phyloP scores from a whole-genome alignment of 2,113 vertebrate genomes.

The Aix galericulata region DNA sequence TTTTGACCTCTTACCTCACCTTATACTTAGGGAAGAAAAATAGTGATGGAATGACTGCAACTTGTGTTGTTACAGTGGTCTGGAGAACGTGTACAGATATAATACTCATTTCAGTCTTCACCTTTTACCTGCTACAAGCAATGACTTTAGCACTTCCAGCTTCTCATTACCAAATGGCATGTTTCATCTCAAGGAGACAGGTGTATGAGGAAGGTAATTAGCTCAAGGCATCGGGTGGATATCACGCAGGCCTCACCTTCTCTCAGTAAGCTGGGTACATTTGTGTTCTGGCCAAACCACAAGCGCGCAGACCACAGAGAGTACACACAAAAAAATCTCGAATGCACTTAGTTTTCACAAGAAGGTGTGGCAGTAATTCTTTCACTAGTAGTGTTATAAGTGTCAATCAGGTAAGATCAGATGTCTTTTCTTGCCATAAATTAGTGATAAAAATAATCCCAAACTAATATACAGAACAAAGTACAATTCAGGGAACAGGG shows the following conservation, averaged over 20 bases:
- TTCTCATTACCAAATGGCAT: not conserved
- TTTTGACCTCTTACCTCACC: not conserved
- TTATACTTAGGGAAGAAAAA: conserved; percentile 9
- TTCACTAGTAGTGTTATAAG: not conserved
- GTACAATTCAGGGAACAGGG: not conserved
- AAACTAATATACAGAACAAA: not conserved
- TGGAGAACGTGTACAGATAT: not conserved
- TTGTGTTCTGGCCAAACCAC: not conserved
- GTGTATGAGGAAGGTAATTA: not conserved
- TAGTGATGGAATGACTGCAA: not conserved
- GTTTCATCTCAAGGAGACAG: not conserved
- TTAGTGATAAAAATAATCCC: not conserved
- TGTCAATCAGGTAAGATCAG: not conserved
- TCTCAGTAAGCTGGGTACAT: not conserved
- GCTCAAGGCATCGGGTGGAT: not conserved
- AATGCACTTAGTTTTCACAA: not conserved
- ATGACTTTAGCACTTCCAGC: not conserved
- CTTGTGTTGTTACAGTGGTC: not conserved
- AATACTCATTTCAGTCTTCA: not conserved
- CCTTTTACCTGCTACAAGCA: no score
- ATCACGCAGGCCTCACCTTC: not conserved
- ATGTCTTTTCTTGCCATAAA: not conserved
- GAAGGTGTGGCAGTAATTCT: not conserved
- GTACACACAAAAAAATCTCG: not conserved
- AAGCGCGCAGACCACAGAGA: not conserved